phyloP scores from a whole-genome alignment of 92 coral and sea anemone genomes.

The Galaxea fascicularis region DNA sequence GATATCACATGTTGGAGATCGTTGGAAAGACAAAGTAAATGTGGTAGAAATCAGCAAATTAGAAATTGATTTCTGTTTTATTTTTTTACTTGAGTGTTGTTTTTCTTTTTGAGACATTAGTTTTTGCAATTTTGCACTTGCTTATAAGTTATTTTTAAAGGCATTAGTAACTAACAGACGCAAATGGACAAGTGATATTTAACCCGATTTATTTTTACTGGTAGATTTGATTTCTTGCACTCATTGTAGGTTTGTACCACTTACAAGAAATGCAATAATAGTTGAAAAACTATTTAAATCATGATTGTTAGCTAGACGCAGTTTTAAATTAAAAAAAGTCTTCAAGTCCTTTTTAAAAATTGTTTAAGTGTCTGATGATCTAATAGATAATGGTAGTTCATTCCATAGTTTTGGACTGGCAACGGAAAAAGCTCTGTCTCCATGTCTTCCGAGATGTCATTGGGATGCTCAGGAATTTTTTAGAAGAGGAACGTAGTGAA shows the following conservation, averaged over 20 bases:
- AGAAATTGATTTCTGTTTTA: neutral
- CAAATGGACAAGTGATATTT: neutral
- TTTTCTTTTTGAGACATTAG: neutral
- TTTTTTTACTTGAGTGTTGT: neutral
- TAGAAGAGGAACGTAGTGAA: too few relatives aligned
- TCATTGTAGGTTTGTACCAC: conserved; percentile 2
- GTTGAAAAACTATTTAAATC: too few relatives aligned
- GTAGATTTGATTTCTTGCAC: neutral
- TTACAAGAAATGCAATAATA: too few relatives aligned
- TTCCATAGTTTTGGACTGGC: too few relatives aligned
- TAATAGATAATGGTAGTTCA: too few relatives aligned
- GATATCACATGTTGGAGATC: neutral
- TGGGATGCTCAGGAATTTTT: too few relatives aligned
- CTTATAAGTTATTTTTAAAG: neutral
- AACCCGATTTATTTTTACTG: neutral
- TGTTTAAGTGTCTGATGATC: too few relatives aligned
- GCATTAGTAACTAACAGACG: neutral
- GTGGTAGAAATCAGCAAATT: neutral
- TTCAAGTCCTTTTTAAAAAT: too few relatives aligned
- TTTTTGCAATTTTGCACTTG: neutral
- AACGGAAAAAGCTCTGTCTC: too few relatives aligned
- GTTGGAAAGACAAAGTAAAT: neutral
- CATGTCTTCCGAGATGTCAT: too few relatives aligned
- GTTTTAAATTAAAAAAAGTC: too few relatives aligned
- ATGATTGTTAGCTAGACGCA: too few relatives aligned